phyloP scores from a whole-genome alignment of 2,113 vertebrate genomes.

The Lagenorhynchus albirostris region DNA sequence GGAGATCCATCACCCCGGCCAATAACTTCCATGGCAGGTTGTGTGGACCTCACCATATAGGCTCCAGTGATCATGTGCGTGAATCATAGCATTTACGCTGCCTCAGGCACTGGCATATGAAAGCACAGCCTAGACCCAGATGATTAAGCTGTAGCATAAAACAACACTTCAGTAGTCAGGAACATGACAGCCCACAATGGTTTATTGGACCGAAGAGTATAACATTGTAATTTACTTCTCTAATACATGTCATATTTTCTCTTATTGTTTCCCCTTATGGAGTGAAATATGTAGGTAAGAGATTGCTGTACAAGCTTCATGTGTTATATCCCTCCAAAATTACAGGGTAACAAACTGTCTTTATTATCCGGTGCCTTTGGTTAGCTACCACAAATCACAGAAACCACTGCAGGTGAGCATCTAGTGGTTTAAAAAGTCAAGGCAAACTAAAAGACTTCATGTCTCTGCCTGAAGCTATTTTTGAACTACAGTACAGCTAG shows the following conservation, averaged over 20 bases:
- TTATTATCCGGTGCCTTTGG: slow-evolving; percentile 79
- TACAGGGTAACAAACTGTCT: slow-evolving; percentile 83
- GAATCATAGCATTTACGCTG: slow-evolving; percentile 75
- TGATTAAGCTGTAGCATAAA: slow-evolving; percentile 82
- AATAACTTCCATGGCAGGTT: slow-evolving; percentile 44
- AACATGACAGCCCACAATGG: slow-evolving; percentile 74
- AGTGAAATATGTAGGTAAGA: slow-evolving; percentile 80
- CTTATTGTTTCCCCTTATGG: slow-evolving; percentile 80
- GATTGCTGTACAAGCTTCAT: slow-evolving; percentile 71
- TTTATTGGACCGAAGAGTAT: slow-evolving; percentile 80
- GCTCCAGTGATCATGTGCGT: slow-evolving; percentile 51
- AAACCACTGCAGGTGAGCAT: slow-evolving; percentile 73
- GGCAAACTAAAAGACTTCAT: slow-evolving; percentile 71
- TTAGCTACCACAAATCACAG: slow-evolving; percentile 79
- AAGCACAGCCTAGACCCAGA: slow-evolving; percentile 67
- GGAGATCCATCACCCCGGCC: slow-evolving; percentile 64
- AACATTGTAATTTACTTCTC: slow-evolving; percentile 84
- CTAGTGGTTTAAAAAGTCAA: slow-evolving; percentile 77
- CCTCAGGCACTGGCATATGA: slow-evolving; percentile 46
- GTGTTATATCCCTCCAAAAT: slow-evolving; percentile 80
- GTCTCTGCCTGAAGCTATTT: slow-evolving; percentile 77
- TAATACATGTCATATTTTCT: slow-evolving; percentile 80
- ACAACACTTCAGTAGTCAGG: slow-evolving; percentile 77
- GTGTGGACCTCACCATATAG: slow-evolving; percentile 26
- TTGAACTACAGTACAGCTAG: slow-evolving; percentile 63